These are phyloP conservation scores for Theristicus caerulescens DNA, from an alignment of 2,113 vertebrate species.

Conservation along the genomic window DNA sequence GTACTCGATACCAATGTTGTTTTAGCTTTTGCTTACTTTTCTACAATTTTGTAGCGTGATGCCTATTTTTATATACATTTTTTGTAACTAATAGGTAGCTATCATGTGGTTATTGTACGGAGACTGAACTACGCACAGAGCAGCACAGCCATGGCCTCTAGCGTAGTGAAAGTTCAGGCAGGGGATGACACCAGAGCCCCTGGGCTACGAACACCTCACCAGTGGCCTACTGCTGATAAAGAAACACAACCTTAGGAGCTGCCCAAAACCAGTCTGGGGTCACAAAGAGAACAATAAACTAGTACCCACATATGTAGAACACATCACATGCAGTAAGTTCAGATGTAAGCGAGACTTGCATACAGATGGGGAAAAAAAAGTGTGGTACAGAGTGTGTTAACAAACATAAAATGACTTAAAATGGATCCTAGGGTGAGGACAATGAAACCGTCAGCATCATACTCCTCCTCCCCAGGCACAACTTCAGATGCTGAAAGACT, in stretches of 20 bases:
- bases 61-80: background rate
- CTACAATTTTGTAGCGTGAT: background rate
- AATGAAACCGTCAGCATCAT: background rate
- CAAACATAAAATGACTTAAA: too few species aligned
- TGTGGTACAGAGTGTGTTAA: fast-evolving
- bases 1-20: background rate
- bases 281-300: background rate
- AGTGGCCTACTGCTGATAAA: background rate
- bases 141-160: background rate
- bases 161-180: too few species aligned
- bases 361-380: fast-evolving
- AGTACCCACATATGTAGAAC: background rate
- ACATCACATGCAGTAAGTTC: background rate
- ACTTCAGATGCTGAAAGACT: background rate
- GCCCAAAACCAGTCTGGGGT: background rate
- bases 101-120: fast-evolving
- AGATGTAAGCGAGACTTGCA: background rate
- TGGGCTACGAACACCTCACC: background rate
- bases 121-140: fast-evolving
- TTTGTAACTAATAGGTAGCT: background rate
- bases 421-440: background rate
- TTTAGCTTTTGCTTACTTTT: background rate
- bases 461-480: background rate
- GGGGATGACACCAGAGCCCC: background rate
- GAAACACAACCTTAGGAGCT: background rate